phyloP scores from a whole-genome alignment of 35 echinoderm and acorn worm species.

The Heliocidaris tuberculata region DNA sequence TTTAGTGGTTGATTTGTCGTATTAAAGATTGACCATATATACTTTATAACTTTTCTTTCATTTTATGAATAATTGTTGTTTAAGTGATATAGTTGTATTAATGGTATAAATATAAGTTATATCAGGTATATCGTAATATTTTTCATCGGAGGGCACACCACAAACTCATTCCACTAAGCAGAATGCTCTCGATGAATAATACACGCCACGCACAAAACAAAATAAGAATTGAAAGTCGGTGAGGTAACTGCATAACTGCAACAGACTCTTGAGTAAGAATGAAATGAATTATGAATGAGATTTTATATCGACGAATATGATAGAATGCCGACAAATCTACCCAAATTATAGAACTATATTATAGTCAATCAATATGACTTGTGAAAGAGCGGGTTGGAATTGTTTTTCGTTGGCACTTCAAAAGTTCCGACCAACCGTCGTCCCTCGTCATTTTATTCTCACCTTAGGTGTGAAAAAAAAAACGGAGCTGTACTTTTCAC shows the following conservation, averaged over 20 bases:
- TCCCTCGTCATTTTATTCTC: slow-evolving; percentile 30
- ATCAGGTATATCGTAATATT: too few relatives aligned
- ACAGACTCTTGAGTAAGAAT: neutral
- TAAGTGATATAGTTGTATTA: too few relatives aligned
- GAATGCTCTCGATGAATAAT: too few relatives aligned
- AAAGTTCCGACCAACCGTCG: neutral
- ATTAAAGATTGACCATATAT: too few relatives aligned
- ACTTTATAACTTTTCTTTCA: too few relatives aligned
- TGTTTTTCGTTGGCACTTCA: neutral
- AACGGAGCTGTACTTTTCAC: neutral
- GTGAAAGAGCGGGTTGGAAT: neutral
- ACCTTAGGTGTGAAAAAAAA: slow-evolving; percentile 24
- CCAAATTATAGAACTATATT: neutral
- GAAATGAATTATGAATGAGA: neutral
- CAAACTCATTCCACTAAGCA: too few relatives aligned
- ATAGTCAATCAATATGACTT: neutral
- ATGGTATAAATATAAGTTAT: too few relatives aligned
- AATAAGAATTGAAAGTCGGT: too few relatives aligned
- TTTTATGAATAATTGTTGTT: too few relatives aligned
- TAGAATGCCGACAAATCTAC: neutral
- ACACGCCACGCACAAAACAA: too few relatives aligned
- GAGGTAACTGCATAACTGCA: neutral
- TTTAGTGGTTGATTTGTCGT: too few relatives aligned
- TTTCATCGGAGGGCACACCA: too few relatives aligned
- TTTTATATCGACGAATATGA: neutral